Conservation (phyloP, 2,888 invertebrate species). For the Pinctada fucata region DNA sequence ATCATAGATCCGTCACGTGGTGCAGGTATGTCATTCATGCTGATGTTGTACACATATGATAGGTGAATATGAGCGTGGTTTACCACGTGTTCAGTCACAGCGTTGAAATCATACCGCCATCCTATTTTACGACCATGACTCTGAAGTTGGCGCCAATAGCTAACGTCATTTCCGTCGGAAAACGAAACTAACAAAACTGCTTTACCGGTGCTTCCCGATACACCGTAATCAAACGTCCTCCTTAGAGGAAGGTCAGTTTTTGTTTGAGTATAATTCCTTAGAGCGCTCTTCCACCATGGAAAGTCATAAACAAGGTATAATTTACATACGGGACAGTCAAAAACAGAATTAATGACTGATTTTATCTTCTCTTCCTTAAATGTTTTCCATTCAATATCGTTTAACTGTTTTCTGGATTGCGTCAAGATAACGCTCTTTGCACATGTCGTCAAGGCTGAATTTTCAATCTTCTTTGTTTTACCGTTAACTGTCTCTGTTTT, state of each 20-base stretch:
- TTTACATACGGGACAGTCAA: slow-evolving; percentile 27
- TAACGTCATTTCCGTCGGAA: slow-evolving; percentile 8
- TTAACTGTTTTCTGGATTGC: not conserved
- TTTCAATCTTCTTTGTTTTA: not conserved
- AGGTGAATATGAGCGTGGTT: slow-evolving; percentile 32
- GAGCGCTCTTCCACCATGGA: slow-evolving; percentile 32
- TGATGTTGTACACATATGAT: slow-evolving; percentile 34
- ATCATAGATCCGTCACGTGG: slow-evolving; percentile 32
- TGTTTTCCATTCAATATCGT: not conserved
- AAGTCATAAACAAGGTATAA: slow-evolving; percentile 32
- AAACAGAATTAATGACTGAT: not conserved
- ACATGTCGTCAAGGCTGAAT: not conserved
- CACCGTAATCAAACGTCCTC: slow-evolving; percentile 33
- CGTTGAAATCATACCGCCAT: slow-evolving; percentile 23
- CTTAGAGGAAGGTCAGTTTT: slow-evolving; percentile 34
- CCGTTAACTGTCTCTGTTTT: not conserved
- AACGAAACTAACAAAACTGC: slow-evolving; percentile 31
- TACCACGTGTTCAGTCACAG: slow-evolving; percentile 35
- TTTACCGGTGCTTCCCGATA: slow-evolving; percentile 21
- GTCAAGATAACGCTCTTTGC: not conserved
- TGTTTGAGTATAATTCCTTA: not conserved
- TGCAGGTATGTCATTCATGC: slow-evolving; percentile 24
- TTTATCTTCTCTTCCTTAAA: not conserved
- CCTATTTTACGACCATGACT: slow-evolving; percentile 8
- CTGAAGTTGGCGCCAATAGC: not conserved